Evolutionary conservation across 2,888 invertebrate species (phyloP).

Genomic region (Nysson spinosus): DNA sequence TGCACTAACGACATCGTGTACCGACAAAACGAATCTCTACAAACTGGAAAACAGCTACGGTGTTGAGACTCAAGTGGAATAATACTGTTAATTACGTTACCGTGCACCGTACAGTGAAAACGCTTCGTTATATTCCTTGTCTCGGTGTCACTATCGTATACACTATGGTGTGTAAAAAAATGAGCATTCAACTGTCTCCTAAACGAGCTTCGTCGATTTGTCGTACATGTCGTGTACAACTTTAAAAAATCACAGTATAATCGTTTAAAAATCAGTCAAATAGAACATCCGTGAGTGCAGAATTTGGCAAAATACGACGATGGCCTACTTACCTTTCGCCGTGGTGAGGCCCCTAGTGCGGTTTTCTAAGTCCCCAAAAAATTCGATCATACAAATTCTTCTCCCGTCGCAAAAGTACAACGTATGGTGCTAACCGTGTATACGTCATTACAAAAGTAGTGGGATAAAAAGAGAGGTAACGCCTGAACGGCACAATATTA

Average conservation of each 20-base stretch:
- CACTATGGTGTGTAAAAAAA: constrained; percentile 19
- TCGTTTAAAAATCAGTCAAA: constrained; percentile 28
- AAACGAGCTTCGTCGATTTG: constrained; percentile 12
- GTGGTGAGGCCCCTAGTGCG: background rate
- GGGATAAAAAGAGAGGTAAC: constrained; percentile 33
- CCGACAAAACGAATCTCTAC: constrained; percentile 12
- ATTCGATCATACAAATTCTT: constrained; percentile 12
- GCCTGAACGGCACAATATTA: background rate
- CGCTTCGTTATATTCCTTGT: constrained; percentile 10
- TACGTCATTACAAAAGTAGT: constrained; percentile 31
- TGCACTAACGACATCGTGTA: constrained; percentile 18
- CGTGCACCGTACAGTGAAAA: constrained; percentile 18
- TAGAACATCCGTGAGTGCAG: constrained; percentile 6
- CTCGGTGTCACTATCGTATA: background rate
- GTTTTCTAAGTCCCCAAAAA: constrained; percentile 11
- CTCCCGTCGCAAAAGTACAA: background rate
- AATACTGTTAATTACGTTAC: constrained; percentile 39
- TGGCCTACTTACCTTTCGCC: constrained; percentile 47
- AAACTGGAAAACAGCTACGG: constrained; percentile 29
- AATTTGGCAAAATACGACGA: constrained; percentile 25
- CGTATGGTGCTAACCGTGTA: constrained; percentile 2
- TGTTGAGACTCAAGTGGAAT: constrained; percentile 22
- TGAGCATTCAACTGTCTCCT: constrained; percentile 24
- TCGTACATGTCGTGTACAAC: background rate
- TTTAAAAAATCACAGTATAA: constrained; percentile 32